phyloP scores from a whole-genome alignment of 2,113 vertebrate species.

The Ginglymostoma cirratum region DNA sequence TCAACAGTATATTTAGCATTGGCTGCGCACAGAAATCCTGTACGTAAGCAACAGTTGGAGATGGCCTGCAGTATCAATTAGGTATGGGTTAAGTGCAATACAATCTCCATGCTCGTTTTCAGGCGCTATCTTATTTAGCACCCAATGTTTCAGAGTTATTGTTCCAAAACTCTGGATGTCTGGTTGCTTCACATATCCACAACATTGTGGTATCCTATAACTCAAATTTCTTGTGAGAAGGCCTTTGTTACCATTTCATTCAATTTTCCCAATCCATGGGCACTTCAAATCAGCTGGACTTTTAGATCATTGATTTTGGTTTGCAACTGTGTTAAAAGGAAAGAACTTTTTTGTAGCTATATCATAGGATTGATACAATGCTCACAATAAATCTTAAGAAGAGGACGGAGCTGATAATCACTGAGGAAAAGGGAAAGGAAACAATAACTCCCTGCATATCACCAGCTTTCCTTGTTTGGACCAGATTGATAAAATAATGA shows the following conservation, averaged over 20 bases:
- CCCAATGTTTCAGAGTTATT: not conserved
- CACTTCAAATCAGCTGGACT: not conserved
- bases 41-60: too few relatives aligned
- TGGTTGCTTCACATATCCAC: not conserved
- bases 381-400: not conserved
- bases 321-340: not conserved
- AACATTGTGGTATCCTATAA: not conserved
- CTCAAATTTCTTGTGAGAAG: not conserved
- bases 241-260: not conserved
- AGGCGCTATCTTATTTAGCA: too few relatives aligned
- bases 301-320: not conserved
- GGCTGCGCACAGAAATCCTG: too few relatives aligned
- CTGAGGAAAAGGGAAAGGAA: not conserved
- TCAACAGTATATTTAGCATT: not conserved
- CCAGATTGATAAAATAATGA: not conserved
- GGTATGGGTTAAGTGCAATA: too few relatives aligned
- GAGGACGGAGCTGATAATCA: not conserved
- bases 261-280: not conserved
- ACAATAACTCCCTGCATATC: not conserved
- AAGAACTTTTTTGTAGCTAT: not conserved
- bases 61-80: too few relatives aligned
- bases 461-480: not conserved
- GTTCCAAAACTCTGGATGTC: not conserved
- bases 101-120: too few relatives aligned
- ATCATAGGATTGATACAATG: not conserved